These are phyloP conservation scores for Thymallus thymallus DNA, from an alignment of 2,113 vertebrate species.

Conservation along the genomic window DNA sequence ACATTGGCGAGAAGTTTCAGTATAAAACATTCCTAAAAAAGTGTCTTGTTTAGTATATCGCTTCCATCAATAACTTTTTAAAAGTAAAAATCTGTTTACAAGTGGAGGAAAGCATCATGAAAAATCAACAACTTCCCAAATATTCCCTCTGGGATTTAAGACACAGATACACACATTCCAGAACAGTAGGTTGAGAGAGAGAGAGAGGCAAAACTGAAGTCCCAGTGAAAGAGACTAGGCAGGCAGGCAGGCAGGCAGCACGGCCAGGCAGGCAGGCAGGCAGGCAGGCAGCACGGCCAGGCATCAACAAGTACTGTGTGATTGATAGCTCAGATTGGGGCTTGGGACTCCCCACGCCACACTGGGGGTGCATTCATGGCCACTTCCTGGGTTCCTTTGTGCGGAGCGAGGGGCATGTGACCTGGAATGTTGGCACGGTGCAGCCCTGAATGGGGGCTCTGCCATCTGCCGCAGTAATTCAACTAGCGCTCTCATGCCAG, in stretches of 20 bases:
- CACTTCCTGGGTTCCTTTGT: constrained; percentile 49
- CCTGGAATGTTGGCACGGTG: constrained; percentile 48
- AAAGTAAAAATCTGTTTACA: no score
- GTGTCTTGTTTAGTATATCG: no score
- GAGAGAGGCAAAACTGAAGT: no score
- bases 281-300: constrained; percentile 13
- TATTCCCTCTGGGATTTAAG: no score
- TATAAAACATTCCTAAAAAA: no score
- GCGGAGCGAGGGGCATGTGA: constrained; percentile 38
- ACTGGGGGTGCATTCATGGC: constrained; percentile 44
- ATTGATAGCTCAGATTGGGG: constrained; percentile 44
- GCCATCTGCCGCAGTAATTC: constrained; percentile 50
- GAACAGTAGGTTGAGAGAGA: no score
- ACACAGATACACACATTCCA: no score
- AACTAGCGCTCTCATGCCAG: constrained; percentile 37
- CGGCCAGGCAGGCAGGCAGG: background rate
- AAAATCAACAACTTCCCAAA: no score
- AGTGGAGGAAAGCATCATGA: no score
- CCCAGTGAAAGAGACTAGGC: no score
- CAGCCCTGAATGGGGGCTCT: constrained; percentile 36
- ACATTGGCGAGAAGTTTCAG: no score
- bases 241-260: background rate
- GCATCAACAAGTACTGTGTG: constrained; percentile 34
- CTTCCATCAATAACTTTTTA: no score
- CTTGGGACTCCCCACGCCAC: constrained; percentile 28